Base-by-base conservation (phyloP, 2,888 invertebrate species). In the Spilosoma lubricipeda region DNA sequence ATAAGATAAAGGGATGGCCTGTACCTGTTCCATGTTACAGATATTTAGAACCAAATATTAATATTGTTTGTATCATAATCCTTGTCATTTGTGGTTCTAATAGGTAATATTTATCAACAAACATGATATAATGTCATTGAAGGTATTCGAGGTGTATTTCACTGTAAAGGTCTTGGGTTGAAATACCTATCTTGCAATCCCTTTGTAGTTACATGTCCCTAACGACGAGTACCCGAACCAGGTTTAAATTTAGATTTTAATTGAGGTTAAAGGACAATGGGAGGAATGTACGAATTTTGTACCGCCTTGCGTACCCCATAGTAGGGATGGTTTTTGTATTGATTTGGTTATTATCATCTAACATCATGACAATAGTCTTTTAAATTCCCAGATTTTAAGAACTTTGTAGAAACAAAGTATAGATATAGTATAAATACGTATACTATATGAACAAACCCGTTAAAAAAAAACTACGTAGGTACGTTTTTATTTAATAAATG, bases 31-130 rank as follows among this genome's bases (percentile, higher is more conserved):
- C 48, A 66, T 15, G 15, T 67, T 52, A 23, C 4, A 33, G 23
- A 48, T 30, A 52, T 8, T 36, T 56, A 56, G 52, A 36, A 4
- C 9, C 4, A 0, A 66, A 45, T 59, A 67, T 69, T 69, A 56
- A 56, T 59, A 66, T 56, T 59, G 70, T 59, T 69, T 56, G 33
- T 23, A 13, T 18, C 56, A 36, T 59, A 39, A 69, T n/a, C 33
- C 18, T n/a, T 70, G 20, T 45, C 64, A 64, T 9, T 33, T 48
- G 18, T 65, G 30, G 15, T 48, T 18, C 36, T 3, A 3, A 48
- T n/a, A 71, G 15, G 33, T 48, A 64, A 18, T 45, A 48, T 64
- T 64, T 64, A 36, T 71, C 0, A 20, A 3, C 8, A 45, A 64
- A n/a, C 15, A 18, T 33, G 36, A 33, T 30, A 11, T 48, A 48